Conservation (phyloP, 2,113 vertebrate genomes). For the Cisticola juncidis region DNA sequence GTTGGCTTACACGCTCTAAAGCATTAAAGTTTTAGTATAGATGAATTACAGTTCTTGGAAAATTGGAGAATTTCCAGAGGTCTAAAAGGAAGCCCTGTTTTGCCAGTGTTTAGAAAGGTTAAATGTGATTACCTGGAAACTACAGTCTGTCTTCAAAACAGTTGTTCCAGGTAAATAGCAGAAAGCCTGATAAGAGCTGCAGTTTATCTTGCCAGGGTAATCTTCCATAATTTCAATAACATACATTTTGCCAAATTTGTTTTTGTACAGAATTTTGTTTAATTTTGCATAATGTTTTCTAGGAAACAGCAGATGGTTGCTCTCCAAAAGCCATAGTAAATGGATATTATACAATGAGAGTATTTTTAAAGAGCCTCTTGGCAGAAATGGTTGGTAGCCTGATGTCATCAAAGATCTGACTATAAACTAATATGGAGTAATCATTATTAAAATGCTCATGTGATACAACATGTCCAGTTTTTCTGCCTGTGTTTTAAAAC, state of each 20-base stretch:
- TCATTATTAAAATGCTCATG: background rate
- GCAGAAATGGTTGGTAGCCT: background rate
- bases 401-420: background rate
- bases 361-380: background rate
- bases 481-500: conserved; percentile 21
- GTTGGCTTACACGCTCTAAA: background rate
- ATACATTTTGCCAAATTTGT: background rate
- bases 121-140: background rate
- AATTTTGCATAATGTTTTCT: background rate
- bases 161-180: background rate
- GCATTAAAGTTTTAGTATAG: background rate
- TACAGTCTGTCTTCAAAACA: background rate
- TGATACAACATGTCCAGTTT: background rate
- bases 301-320: background rate
- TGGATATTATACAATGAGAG: background rate
- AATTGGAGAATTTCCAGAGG: background rate
- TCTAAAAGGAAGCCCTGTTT: background rate
- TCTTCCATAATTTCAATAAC: background rate
- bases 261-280: background rate
- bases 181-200: background rate
- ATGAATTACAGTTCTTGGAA: background rate
- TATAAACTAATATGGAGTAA: background rate
- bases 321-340: background rate
- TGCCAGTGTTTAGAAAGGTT: background rate
- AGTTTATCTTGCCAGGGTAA: background rate